Evolutionary conservation across 1,140 invertebrate species (phyloP), one percentile per base, ranked within the genome.

Genomic region (Drosophila paulistorum): DNA sequence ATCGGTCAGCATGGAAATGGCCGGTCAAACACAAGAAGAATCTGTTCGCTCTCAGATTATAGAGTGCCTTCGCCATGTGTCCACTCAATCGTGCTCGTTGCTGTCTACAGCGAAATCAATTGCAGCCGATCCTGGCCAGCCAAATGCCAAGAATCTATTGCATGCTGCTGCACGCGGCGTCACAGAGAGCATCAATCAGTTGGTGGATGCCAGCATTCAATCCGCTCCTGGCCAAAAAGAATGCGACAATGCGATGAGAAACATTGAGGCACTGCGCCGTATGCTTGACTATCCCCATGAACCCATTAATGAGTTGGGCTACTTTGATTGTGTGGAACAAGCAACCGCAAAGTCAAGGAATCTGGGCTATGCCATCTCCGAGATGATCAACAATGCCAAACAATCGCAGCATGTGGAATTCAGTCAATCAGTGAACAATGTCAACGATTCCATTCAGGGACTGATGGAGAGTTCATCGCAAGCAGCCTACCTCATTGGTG

Each of bases 211-310:
- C 58, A 97, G 96, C 91, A 97, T 96, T 3, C 95, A 95, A 48
- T 96, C 96, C 1, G 96, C 97, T 0, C 97, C 98, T 92, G 97
- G 98, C 0, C 97, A 99, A 93, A 98, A 97, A 91, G 98, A 99
- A 90, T 99, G 98, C 92, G 98, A 98, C 89, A 98, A 97, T 90
- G 98, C 98, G 2, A 96, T 99, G n/a, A 94, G 98, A 65, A 97
- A 97, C 90, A 99, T 99, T 69, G 95, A 98, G 91, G 95, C 96
- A 45, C 95, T 97, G 93, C 94, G 95, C 14, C 95, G 96, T 4
- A 93, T 98, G 41, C 93, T 99, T 30, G 96, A 98, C 70, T 96
- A 97, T 92, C 97, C 98, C 1, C 95, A 94, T 62, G 96, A 99
- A 91, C 97, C 98, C 0, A 94, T 99, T 64, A 98, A 95, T 86